Base-by-base conservation (phyloP, 2,797 vertebrate species). In the Scolopax rusticola region DNA sequence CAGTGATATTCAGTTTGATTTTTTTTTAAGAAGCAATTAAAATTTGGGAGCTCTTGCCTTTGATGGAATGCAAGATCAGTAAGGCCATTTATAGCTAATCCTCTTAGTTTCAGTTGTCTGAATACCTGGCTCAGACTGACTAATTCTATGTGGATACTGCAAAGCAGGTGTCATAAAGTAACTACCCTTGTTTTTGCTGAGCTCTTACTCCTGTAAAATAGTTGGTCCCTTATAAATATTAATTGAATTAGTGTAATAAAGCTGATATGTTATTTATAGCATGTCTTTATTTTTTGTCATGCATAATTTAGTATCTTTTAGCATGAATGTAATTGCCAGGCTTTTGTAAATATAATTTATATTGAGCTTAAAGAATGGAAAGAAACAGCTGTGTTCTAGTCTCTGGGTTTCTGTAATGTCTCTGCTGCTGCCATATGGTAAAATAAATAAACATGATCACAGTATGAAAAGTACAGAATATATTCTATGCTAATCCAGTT, bases 271-370 rank as follows among this genome's bases (percentile, higher is more conserved):
- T 74, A 70, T 93, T 88, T 84, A 87, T 60, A 86, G 65, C 54
- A 61, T 51, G 47, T 40, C 43, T 92, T 91, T 91, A 74, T 87
- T 92, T 95, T 94, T 95, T 95, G 88, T 93, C 89, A 94, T 90
- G 91, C 80, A 89, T 94, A 96, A 96, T 96, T 97, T 96, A 96
- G 41, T 90, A 54, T 56, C 54, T 70, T 94, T 84, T 87, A 77
- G 15, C 24, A 74, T 63, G 43, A 67, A 93, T 95, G 79, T 93
- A 96, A 94, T 95, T 97, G 79, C 77, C 93, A 65, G 65, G 76
- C 65, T 95, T 94, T 92, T 96, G 67, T 71, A 96, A 97, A 97
- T 94, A 43, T 95, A 95, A 97, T 96, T 97, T 92, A 79, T 95
- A 95, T 84, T 90, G 71, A 94, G 64, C 91, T 94, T 95, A 83